A percentile compares a stretch with the other conserved stretches of the same genome.
These are phyloP conservation scores for Chloroclystis v-ata DNA, from an alignment of 2,888 invertebrate species.

Conservation along the genomic window DNA sequence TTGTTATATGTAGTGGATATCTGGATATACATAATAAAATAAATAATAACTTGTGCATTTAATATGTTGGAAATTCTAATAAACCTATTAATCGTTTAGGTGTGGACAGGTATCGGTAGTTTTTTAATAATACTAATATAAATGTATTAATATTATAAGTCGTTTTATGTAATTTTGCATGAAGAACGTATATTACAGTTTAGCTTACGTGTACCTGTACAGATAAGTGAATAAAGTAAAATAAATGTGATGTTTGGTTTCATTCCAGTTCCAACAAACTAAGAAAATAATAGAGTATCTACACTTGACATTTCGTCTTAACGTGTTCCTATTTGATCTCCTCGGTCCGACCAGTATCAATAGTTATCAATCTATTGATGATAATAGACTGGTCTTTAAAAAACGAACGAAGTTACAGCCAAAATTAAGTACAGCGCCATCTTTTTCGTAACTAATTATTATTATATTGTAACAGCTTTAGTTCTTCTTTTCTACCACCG, in stretches of 20 bases:
- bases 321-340: too few relatives aligned
- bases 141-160: conserved; percentile 10
- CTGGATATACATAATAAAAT: too few relatives aligned
- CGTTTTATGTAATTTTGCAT: conserved; percentile 26
- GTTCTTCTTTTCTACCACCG: too few relatives aligned
- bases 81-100: conserved; percentile 8
- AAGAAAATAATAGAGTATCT: too few relatives aligned
- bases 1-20: neutral
- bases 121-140: conserved; percentile 14
- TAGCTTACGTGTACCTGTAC: conserved; percentile 32
- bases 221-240: conserved; percentile 26
- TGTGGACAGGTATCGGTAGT: conserved; percentile 13
- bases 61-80: neutral
- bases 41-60: neutral
- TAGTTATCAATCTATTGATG: too few relatives aligned
- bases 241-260: conserved; percentile 22
- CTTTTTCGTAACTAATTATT: too few relatives aligned
- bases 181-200: conserved; percentile 4
- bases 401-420: too few relatives aligned
- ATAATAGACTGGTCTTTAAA: too few relatives aligned
- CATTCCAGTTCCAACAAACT: conserved; percentile 3
- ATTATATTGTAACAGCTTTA: too few relatives aligned
- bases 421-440: too few relatives aligned
- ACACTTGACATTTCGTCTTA: too few relatives aligned
- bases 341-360: too few relatives aligned